These are phyloP conservation scores for Melanotaenia pygmaea DNA, from an alignment of 2,797 vertebrate species.

Conservation along the genomic window DNA sequence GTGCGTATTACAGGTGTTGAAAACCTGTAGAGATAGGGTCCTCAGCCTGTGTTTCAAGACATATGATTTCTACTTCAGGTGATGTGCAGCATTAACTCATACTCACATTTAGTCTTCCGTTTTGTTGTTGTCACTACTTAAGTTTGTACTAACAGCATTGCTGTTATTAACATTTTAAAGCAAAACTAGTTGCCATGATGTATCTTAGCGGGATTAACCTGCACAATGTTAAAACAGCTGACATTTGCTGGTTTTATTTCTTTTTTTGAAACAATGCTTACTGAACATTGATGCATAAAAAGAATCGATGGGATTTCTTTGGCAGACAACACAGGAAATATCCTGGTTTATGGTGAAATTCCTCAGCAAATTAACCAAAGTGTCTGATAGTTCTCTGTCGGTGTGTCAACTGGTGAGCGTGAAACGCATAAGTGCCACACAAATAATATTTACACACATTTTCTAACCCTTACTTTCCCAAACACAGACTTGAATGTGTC, in stretches of 20 bases:
- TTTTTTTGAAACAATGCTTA: background rate
- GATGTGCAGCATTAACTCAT: background rate
- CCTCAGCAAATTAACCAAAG: background rate
- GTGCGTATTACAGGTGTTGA: no score
- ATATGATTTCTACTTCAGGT: background rate
- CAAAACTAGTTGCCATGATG: background rate
- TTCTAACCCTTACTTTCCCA: constrained; percentile 69
- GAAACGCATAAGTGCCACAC: constrained; percentile 30
- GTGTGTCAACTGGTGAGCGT: background rate
- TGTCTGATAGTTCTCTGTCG: constrained; percentile 1
- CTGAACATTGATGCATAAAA: background rate
- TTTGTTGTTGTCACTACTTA: background rate
- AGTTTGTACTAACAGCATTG: no score
- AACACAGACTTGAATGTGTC: constrained; percentile 66
- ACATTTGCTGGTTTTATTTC: background rate
- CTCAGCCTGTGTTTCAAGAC: background rate
- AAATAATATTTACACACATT: constrained; percentile 53
- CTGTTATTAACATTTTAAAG: background rate
- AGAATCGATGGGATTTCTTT: background rate
- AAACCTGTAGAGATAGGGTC: no score
- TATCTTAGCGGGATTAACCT: background rate
- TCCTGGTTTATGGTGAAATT: background rate
- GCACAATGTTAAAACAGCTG: background rate
- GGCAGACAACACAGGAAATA: background rate
- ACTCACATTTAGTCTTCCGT: background rate